Conservation (phyloP, 1,140 invertebrate genomes). For the Brachionus paranguensis region DNA sequence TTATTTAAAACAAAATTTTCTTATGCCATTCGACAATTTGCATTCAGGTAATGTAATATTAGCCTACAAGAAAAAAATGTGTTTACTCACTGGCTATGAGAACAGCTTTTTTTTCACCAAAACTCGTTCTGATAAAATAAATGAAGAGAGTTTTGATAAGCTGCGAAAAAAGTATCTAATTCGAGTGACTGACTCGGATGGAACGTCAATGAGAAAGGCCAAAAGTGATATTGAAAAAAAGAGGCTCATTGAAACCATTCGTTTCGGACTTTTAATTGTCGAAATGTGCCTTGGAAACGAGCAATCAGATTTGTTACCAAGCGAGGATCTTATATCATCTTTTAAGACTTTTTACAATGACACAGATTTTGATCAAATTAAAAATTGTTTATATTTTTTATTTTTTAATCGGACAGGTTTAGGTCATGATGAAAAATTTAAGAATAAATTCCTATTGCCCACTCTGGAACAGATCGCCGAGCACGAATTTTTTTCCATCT, state of each 20-base stretch:
- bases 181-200: not conserved
- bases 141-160: not conserved
- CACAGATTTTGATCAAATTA: not conserved
- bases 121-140: not conserved
- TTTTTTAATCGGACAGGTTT: not conserved
- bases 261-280: not conserved
- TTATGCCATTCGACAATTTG: slow-evolving; percentile 8
- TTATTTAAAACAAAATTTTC: slow-evolving; percentile 21
- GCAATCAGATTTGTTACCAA: not conserved
- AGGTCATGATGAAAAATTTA: not conserved
- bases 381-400: not conserved
- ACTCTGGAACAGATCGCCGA: slow-evolving; percentile 3
- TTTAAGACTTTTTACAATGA: not conserved
- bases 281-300: slow-evolving; percentile 9
- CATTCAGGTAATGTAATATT: slow-evolving; percentile 37
- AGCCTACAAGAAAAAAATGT: slow-evolving; percentile 18
- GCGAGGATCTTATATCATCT: not conserved
- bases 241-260: not conserved
- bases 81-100: slow-evolving; percentile 14
- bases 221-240: not conserved
- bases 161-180: not conserved
- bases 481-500: not conserved
- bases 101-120: not conserved
- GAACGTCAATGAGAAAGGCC: not conserved
- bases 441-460: not conserved